Evolutionary conservation across 2,113 vertebrate genomes (phyloP), one percentile per base, ranked within the genome.

Genomic region (Tragelaphus scriptus): DNA sequence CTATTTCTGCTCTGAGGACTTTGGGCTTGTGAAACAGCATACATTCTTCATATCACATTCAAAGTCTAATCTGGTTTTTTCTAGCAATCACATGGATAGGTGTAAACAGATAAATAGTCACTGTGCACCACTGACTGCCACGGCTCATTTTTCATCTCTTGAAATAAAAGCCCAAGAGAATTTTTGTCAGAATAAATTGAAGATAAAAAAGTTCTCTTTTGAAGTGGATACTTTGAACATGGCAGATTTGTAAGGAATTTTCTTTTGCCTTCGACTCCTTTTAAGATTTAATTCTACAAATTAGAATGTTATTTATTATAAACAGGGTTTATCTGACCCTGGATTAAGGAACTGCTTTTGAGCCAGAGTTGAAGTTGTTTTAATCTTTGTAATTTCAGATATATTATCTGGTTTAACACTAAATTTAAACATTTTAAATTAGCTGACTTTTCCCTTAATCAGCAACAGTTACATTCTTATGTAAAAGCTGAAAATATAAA

Each of bases 51-150:
- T 77, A 92, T 19, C 63, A 58, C 80, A 82, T 96, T 95, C 95
- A 96, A 90, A 97, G 95, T 97, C 98, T 96, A 96, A 98, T 95
- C 97, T 98, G 94, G 86, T 97, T 98, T 98, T 81, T 97, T 97
- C 97, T 94, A 96, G 97, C 96, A 98, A 98, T 98, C 98, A 97
- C 98, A 97, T 63, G 95, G 98, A 98, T 98, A 98, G 98, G 98
- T 98, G 97, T 98, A 99, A 99, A 89, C 97, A 99, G 98, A 99
- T 99, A 99, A 99, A 99, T 96, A 98, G 98, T 97, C 98, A 97
- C 98, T 95, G 81, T 94, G 97, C 94, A 96, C 95, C 97, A 95
- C 25, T 0, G 9, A 97, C 98, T 98, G 97, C 98, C 81, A 95
- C 26, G 77, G 94, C 89, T 97, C 99, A 99, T 99, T 99, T 99